Evolutionary conservation across 2,888 invertebrate genomes (phyloP), one percentile per base, ranked within the genome.

Genomic region (Macrosiphum euphorbiae): DNA sequence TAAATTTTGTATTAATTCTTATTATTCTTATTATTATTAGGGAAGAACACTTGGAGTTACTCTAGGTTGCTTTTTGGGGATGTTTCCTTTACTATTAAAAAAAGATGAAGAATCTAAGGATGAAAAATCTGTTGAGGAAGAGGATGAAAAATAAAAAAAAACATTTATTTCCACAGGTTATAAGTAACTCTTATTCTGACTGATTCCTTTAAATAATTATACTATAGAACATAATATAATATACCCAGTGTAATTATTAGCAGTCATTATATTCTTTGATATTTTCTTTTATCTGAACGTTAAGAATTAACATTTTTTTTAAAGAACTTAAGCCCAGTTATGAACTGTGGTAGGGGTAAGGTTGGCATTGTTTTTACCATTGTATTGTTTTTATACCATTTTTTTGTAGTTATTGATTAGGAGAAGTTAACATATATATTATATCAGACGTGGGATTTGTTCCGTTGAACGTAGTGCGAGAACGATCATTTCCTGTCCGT

Each of bases 1-100:
- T 28, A 50, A 7, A 47, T 94, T 28, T 92, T 89, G 87, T 52
- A 55, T 90, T 35, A 94, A 94, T 50, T 87, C 94, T 92, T 85
- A 94, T 95, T 95, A 13, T 91, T 85, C 3, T 44, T 44, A 44
- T 44, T 44, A 13, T 91, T 85, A n/a, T 87, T 96, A 98, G 97
- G 99, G 99, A 28, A 97, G 99, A 95, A 98, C 98, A 61, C 95
- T 99, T 58, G 99, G 99, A 92, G 98, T 99, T 94, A 98, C 98
- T 0, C 96, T 99, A 90, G 99, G 99, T 94, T 99, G 99, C 96
- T 96, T 99, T 94, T 96, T 99, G 86, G 99, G 99, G 92, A 99
- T 99, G 99, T 97, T 97, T 94, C 99, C 99, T 1, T 96, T 99
- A 88, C 96, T 99, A 55, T 98, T 99, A 95, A 96, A 96, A 94